Base-by-base conservation (phyloP, 2,113 vertebrate genomes). In the Gallinago jamesoni region DNA sequence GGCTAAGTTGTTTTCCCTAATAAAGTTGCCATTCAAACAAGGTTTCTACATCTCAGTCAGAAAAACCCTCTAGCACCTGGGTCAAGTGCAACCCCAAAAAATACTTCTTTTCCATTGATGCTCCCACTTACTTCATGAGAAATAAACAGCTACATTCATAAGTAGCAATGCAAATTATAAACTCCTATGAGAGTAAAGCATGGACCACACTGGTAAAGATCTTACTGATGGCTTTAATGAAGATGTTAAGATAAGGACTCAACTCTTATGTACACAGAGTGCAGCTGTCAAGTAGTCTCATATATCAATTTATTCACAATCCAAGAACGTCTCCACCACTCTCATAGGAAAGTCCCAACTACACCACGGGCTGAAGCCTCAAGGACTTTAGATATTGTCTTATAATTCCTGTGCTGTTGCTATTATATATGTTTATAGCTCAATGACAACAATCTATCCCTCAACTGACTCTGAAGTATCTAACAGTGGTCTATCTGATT, bases 171-270 rank as follows among this genome's bases (percentile, higher is more conserved):
- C 28, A 80, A 55, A 73, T 35, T 52, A 79, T 14, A 27, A 74
- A 41, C 45, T 37, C 37, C 23, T 16, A 14, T 0, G 0, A 43
- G 22, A 86, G 25, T 31, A 56, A 64, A 64, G 50, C 6, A 1
- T 10, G 30, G 27, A 37, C 48, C 47, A 47, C 10, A 17, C 21
- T 59, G 41, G 18, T 10, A 35, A 47, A 21, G 57, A 84, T 39
- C 30, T 63, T 53, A 30, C 35, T 24, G 43, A 84, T 35, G 22
- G 15, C 35, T 88, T 64, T 63, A 88, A 52, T 31, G 43, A 43
- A 73, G 70, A 73, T 63, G 24, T 37, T 75, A 47, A 67, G 56
- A n/a, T 57, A 60, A 93, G 37, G 50, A 81, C 31, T 12, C 24
- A 45, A 20, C 10, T 55, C 55, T 48, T n/a, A 15, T 0, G 12